Conservation (phyloP, 2,888 invertebrate species). For the Volucella inanis region DNA sequence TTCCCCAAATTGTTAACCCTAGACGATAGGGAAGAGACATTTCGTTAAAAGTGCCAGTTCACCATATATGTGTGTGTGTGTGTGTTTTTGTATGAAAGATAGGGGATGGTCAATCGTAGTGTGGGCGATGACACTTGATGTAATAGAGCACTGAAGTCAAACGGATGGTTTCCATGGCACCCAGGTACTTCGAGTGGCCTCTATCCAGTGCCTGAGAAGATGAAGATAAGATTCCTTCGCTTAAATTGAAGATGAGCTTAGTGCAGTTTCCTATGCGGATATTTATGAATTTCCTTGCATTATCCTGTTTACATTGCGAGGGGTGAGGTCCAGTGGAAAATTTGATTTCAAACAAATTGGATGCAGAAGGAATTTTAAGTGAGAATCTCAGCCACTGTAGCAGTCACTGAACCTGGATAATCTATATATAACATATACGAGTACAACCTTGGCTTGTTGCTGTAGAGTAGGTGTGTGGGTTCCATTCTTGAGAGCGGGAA, state of each 20-base stretch:
- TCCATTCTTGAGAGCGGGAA: not conserved
- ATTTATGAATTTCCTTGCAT: constrained; percentile 68
- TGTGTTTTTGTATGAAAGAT: constrained; percentile 6
- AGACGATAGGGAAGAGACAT: constrained; percentile 18
- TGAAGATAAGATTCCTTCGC: constrained; percentile 8
- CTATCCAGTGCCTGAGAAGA: constrained; percentile 20
- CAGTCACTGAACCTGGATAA: constrained; percentile 55
- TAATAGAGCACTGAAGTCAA: constrained; percentile 34
- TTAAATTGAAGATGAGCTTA: not conserved
- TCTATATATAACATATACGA: constrained; percentile 22
- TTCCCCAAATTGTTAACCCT: constrained; percentile 8
- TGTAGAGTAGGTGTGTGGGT: not conserved
- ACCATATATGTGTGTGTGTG: constrained; percentile 1
- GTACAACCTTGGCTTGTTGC: constrained; percentile 20
- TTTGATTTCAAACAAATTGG: constrained; percentile 63
- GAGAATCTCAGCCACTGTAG: not conserved
- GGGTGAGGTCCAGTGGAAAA: constrained; percentile 27
- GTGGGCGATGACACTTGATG: constrained; percentile 4
- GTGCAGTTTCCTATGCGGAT: constrained; percentile 56
- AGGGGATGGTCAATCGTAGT: constrained; percentile 4
- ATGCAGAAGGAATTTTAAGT: constrained; percentile 17
- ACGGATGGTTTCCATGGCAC: constrained; percentile 27
- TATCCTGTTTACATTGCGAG: constrained; percentile 41
- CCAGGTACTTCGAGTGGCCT: constrained; percentile 27
- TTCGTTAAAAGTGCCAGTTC: constrained; percentile 46